Evolutionary conservation across 2,113 vertebrate genomes (phyloP), one percentile per base, ranked within the genome.

Genomic region (Tyto alba): DNA sequence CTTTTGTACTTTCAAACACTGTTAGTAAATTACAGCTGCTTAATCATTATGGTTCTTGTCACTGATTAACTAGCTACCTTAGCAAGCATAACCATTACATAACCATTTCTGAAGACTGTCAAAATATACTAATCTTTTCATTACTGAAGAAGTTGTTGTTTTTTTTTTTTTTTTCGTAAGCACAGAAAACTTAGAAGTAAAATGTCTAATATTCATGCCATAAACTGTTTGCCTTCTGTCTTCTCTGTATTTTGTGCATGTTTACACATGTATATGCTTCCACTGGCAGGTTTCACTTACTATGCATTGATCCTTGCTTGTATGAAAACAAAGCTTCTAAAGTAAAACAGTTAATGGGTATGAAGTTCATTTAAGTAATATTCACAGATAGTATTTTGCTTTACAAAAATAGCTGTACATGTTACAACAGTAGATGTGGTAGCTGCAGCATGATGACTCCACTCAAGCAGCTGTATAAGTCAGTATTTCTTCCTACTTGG

Each of bases 1-100:
- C 88, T 95, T 96, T 93, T 92, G 82, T 96, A 92, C 90, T 95
- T 92, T 84, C 79, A 86, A 92, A 95, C 55, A 55, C 59, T 64
- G 50, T 41, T 23, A 62, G 75, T 85, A 88, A 94, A 88, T 78
- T 92, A 81, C 43, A 86, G 85, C 82, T 80, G 92, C 67, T 95
- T 95, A 97, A 97, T 94, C 74, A 92, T 96, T 96, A 95, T 3
- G 6, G n/a, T n/a, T 74, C 56, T 76, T 72, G 89, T 63, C 66
- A 93, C 82, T 93, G 40, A 91, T 96, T 96, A 95, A 94, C 93
- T 64, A 60, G 52, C 43, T 57, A 64, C 71, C 71, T 71, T 53
- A 66, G 38, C 60, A 86, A 89, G 64, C 64, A 77, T 8, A 52
- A 43, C 11, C 7, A 45, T 79, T 77, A 86, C 45, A 84, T 27